These are phyloP conservation scores for Metopolophium dirhodum DNA, from an alignment of 1,140 invertebrate species.

Conservation along the genomic window DNA sequence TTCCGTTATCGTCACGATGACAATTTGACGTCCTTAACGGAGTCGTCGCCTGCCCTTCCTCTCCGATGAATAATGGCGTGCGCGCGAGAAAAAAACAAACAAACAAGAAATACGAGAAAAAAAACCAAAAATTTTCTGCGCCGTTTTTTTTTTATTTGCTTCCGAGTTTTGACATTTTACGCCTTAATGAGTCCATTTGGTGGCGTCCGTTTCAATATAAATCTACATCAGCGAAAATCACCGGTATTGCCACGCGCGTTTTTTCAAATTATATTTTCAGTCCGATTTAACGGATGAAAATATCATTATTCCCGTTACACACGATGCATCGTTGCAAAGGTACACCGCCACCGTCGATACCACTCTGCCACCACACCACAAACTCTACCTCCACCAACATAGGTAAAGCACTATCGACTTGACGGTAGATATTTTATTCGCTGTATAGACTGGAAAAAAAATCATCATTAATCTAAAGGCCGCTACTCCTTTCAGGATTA, in stretches of 20 bases:
- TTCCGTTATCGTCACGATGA: neutral
- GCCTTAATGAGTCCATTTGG: slow-evolving; percentile 3
- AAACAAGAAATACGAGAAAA: neutral
- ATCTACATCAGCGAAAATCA: neutral
- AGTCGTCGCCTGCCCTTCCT: neutral
- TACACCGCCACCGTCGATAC: neutral
- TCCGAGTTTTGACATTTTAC: neutral
- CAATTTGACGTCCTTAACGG: slow-evolving; percentile 37
- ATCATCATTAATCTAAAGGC: slow-evolving; percentile 46
- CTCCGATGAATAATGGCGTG: neutral
- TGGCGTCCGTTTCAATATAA: neutral
- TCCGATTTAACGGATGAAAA: neutral
- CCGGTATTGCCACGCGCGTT: neutral
- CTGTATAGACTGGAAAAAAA: neutral
- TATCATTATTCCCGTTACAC: slow-evolving; percentile 1
- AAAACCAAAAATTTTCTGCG: neutral
- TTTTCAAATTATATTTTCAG: slow-evolving; percentile 26
- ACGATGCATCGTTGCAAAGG: neutral
- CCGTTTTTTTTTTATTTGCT: neutral
- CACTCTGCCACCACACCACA: neutral
- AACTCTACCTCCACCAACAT: neutral
- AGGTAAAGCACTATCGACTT: neutral
- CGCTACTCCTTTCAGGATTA: neutral
- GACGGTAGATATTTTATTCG: neutral
- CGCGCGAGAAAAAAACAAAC: neutral